Evolutionary conservation across 2,797 vertebrate genomes (phyloP), one percentile per base, ranked within the genome.

Genomic region (Glossophaga mutica): DNA sequence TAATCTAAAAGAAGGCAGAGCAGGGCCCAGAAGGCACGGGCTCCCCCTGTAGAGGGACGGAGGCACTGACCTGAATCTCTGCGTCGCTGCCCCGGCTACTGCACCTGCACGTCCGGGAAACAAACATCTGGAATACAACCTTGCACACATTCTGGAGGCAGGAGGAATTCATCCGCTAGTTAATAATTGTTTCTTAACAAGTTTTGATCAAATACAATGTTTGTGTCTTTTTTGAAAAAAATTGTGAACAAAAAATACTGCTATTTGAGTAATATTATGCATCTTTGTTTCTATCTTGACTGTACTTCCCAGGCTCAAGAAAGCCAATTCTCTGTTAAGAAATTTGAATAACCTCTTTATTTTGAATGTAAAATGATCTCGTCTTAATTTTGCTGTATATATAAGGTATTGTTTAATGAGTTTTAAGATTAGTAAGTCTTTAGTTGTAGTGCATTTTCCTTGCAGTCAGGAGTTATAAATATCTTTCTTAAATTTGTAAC

Each of bases 271-370:
- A 39, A 57, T 50, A 81, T 85, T 57, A 52, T 67, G 46, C 26
- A 71, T 57, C 24, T 42, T 46, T 55, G 3, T 46, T 46, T 39
- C 65, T 67, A 46, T 55, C 2, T 50, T 39, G 19, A 26, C 0
- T 15, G 67, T 65, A 26, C 71, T 83, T 92, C 55, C 90, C 9
- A 57, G 37, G 32, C 16, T 68, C 18, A 52, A 12, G n/a, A 65
- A 57, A 50, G 26, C 4, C 9, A 70, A 22, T 83, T 94, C 14
- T 84, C n/a, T 37, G 3, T 15, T 70, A 84, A 57, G 59, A 79
- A 76, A 87, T 48, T 68, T n/a, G 6, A 92, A 50, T 62, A 74
- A 67, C 55, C 26, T 88, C 18, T 89, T 59, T 9, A 55, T 83
- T 62, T 87, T 50, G 55, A 70, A 44, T 50, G 67, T 55, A 79